Conservation (phyloP, 2,113 vertebrate genomes). For the Pipra filicauda region DNA sequence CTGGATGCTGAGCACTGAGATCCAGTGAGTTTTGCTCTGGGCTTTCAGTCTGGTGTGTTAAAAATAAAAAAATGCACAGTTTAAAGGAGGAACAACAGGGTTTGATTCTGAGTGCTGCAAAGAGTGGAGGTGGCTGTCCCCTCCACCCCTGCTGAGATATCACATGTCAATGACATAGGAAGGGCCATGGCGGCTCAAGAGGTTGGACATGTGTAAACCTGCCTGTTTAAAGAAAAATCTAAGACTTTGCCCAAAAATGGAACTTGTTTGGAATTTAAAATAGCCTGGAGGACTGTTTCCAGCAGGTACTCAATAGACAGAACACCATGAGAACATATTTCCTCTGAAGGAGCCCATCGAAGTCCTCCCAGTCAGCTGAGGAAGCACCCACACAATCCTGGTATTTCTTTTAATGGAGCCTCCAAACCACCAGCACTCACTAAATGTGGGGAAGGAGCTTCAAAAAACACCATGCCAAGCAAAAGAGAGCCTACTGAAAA, state of each 20-base stretch:
- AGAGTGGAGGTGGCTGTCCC: not conserved
- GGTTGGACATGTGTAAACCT: not conserved
- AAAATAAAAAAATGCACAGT: not conserved
- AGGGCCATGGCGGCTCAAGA: not conserved
- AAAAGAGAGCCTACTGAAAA: not conserved
- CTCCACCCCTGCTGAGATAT: not conserved
- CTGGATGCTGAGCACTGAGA: not conserved
- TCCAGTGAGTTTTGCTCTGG: not conserved
- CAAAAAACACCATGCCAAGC: not conserved
- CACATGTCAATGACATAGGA: accelerated
- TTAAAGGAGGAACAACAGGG: not conserved
- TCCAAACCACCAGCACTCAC: not conserved
- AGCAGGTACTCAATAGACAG: not conserved
- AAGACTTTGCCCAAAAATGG: not conserved
- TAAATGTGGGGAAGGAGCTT: not conserved
- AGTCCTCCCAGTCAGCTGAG: not conserved
- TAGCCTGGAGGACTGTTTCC: not conserved
- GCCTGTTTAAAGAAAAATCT: not conserved
- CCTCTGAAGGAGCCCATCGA: not conserved
- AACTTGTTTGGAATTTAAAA: not conserved
- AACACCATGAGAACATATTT: not conserved
- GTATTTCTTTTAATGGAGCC: not conserved
- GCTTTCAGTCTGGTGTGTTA: not conserved
- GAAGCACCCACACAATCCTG: not conserved
- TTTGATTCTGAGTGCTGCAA: not conserved